Evolutionary conservation across 1,140 invertebrate genomes (phyloP), one percentile per base, ranked within the genome.

Genomic region (Tetramorium parvispinum): DNA sequence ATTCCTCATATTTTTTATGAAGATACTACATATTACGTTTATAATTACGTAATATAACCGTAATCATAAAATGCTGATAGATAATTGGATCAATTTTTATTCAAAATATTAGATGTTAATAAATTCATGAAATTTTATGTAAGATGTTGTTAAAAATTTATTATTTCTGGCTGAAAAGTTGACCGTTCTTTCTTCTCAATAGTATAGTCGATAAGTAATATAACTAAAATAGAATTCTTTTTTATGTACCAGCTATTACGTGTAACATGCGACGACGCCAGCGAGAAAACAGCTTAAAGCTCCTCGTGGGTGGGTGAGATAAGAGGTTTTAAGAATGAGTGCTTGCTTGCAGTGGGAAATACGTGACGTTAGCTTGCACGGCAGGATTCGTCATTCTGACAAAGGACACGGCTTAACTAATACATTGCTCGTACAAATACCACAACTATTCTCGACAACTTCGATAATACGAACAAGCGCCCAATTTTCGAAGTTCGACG

Each of bases 301-400:
- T 32, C 11, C 37, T 55, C n/a, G 32, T 81, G 61, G 78, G 43
- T 81, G 49, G 21, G 40, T 43, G 49, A 70, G 78, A 81, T 81
- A 81, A 81, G 65, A 81, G 21, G 32, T 70, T 51, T 81, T 53
- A 68, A 70, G 49, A 57, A 70, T 70, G 13, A 63, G 16, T 78
- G 24, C 10, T n/a, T 53, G 76, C 43, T 7, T 66, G 24, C 24
- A 40, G 37, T 70, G n/a, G 18, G 49, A 70, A 70, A 70, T 70
- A 57, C 49, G 46, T 68, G 49, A 81, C 13, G 18, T 70, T 40
- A 21, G 32, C 18, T 40, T 43, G 37, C 13, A 16, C 32, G 10
- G 46, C 0, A 0, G 8, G 21, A 81, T 68, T 55, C n/a, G n/a
- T 70, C 32, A 43, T 43, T 68, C 63, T 24, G 18, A 57, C 66